Percentiles rank a stretch among this genome's conserved stretches.
Evolutionary conservation across 2,113 vertebrate genomes (phyloP).

Genomic region (Astur gentilis): DNA sequence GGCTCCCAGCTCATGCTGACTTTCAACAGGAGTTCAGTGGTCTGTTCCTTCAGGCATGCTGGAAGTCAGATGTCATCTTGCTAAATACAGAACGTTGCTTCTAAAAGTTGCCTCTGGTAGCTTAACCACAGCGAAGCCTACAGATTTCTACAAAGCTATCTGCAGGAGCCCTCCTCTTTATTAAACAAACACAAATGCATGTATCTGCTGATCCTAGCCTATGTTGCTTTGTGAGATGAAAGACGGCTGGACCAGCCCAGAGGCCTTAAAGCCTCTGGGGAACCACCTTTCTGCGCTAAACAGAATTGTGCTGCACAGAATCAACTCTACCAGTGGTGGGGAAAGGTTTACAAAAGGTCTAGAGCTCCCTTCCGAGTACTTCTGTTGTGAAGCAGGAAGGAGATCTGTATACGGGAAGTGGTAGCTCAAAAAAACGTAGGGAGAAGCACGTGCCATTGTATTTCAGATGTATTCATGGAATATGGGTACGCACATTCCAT

Average conservation of each 20-base stretch:
- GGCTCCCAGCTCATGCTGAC: conserved; percentile 23
- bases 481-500: neutral
- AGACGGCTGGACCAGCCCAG: neutral
- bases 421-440: neutral
- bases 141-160: neutral
- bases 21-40: conserved; percentile 42
- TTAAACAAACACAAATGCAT: neutral
- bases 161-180: neutral
- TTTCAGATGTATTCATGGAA: neutral
- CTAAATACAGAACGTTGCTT: conserved; percentile 59
- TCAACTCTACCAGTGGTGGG: neutral
- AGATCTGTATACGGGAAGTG: neutral
- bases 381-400: neutral
- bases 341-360: neutral
- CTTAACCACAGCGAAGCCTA: neutral
- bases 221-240: neutral
- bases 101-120: conserved; percentile 14
- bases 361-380: neutral
- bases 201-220: neutral
- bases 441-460: neutral
- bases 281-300: neutral
- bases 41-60: conserved; percentile 38
- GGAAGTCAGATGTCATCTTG: conserved; percentile 55
- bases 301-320: neutral
- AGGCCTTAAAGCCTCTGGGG: neutral